These are phyloP conservation scores for Cephus pulcher DNA, from an alignment of 2,888 invertebrate genomes.

Conservation along the genomic window DNA sequence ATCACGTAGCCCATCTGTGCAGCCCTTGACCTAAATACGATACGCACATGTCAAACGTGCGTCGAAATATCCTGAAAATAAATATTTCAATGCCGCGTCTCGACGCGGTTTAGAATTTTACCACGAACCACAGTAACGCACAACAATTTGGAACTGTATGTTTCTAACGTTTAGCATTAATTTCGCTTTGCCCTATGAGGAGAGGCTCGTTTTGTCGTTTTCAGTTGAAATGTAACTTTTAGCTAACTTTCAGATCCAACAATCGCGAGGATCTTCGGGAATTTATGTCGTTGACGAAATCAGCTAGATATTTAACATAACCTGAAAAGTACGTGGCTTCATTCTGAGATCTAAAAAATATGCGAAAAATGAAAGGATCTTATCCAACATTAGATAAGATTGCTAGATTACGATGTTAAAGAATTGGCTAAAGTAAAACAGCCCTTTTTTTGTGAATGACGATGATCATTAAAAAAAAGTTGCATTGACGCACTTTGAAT, in stretches of 20 bases:
- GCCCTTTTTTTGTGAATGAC: no score
- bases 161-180: background rate
- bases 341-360: background rate
- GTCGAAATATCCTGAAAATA: background rate
- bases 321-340: background rate
- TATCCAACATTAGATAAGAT: background rate
- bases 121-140: background rate
- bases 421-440: no score
- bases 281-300: background rate
- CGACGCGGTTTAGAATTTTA: background rate
- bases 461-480: no score
- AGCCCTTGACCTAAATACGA: background rate
- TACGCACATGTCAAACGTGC: background rate
- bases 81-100: background rate
- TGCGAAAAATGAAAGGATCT: background rate
- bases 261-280: background rate
- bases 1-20: background rate
- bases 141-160: background rate
- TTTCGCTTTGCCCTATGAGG: background rate
- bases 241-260: background rate
- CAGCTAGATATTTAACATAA: background rate
- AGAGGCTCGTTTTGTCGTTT: background rate
- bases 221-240: background rate
- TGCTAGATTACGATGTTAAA: background rate
- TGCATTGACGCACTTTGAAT: no score